These are phyloP conservation scores for Tiliacea aurago DNA, from an alignment of 2,888 invertebrate species.

Conservation along the genomic window DNA sequence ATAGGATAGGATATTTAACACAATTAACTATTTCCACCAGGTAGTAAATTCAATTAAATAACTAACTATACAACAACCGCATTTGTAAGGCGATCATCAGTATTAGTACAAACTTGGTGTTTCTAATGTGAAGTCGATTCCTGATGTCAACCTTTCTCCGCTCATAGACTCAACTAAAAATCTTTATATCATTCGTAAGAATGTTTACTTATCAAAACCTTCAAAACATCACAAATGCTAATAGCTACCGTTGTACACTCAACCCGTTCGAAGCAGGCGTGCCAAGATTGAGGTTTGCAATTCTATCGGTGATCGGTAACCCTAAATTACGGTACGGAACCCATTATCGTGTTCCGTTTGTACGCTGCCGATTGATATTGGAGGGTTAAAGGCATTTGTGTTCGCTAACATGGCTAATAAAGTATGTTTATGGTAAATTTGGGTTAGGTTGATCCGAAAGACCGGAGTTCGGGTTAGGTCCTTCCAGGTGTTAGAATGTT, in stretches of 20 bases:
- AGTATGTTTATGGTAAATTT: constrained; percentile 59
- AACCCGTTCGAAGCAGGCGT: constrained; percentile 64
- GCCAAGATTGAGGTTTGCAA: constrained; percentile 79
- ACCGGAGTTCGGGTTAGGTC: constrained; percentile 2
- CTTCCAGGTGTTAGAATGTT: neutral
- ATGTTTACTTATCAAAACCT: neutral
- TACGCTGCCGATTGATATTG: constrained; percentile 77
- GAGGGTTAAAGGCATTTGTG: constrained; percentile 66
- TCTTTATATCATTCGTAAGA: no score
- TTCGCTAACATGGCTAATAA: constrained; percentile 58
- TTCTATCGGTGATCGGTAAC: constrained; percentile 78
- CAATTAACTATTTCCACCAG: no score
- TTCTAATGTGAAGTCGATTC: no score
- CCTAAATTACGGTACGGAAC: constrained; percentile 79
- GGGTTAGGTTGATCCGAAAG: constrained; percentile 34
- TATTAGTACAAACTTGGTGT: no score
- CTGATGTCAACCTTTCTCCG: no score
- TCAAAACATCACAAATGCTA: constrained; percentile 43
- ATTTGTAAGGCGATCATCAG: no score
- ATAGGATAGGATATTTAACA: no score
- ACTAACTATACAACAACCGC: no score
- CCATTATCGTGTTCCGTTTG: constrained; percentile 74
- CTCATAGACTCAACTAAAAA: no score
- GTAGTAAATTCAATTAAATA: no score
- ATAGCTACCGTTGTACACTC: constrained; percentile 64